Evolutionary conservation across 2,113 vertebrate genomes (phyloP).

Genomic region (Mesoclemmys tuberculata): DNA sequence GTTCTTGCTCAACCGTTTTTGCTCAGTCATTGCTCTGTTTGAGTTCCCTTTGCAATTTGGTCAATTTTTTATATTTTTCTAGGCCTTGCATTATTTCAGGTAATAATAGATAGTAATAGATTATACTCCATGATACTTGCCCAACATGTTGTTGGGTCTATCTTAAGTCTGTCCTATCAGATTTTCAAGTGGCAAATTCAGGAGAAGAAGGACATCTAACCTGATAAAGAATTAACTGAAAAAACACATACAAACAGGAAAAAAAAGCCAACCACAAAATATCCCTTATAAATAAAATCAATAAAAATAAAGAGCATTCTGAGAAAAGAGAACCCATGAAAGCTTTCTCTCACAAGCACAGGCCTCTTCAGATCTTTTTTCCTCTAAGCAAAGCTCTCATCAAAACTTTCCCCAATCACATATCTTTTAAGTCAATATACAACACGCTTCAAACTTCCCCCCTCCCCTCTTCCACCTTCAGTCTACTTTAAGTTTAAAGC

Average conservation of each 20-base stretch:
- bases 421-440: background rate
- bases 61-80: no score
- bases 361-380: background rate
- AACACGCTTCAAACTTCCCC: background rate
- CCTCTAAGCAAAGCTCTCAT: background rate
- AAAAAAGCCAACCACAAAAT: background rate
- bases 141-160: background rate
- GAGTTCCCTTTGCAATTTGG: no score
- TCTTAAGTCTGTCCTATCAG: background rate
- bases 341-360: background rate
- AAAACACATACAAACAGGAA: background rate
- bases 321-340: background rate
- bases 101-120: background rate
- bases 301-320: rapidly evolving
- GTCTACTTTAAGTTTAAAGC: background rate
- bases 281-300: rapidly evolving
- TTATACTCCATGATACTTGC: background rate
- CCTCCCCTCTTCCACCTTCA: background rate
- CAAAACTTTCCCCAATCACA: background rate
- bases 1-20: no score
- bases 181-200: constrained; percentile 14
- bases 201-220: background rate
- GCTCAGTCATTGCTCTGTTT: no score
- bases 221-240: background rate
- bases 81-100: no score